Evolutionary conservation across 2,113 vertebrate genomes (phyloP).

Genomic region (Xenopus borealis): DNA sequence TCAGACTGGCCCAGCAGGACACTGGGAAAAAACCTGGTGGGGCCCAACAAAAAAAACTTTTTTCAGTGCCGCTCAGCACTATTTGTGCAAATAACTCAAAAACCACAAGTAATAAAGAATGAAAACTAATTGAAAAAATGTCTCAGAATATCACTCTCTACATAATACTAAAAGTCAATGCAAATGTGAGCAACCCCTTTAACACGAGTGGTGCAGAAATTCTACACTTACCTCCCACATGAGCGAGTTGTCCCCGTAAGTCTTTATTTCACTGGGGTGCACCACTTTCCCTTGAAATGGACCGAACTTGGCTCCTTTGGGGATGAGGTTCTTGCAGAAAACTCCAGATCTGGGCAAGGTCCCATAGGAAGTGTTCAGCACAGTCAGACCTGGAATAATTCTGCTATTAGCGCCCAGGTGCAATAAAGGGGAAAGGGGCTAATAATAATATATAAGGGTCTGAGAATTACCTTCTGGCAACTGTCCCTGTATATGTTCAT

Average conservation of each 20-base stretch:
- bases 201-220: too few species aligned
- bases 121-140: too few species aligned
- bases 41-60: too few species aligned
- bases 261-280: conserved; percentile 91
- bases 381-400: conserved; percentile 69
- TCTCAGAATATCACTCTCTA: too few species aligned
- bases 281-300: conserved; percentile 91
- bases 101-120: too few species aligned
- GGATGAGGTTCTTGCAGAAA: conserved; percentile 75
- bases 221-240: conserved; percentile 90
- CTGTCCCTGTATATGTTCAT: conserved; percentile 62
- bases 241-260: conserved; percentile 87
- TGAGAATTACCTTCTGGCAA: conserved; percentile 78
- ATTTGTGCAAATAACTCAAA: too few species aligned
- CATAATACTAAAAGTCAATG: too few species aligned
- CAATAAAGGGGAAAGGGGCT: not conserved
- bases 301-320: conserved; percentile 85
- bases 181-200: too few species aligned
- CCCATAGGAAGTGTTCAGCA: conserved; percentile 68
- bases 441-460: not conserved
- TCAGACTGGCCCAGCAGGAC: too few species aligned
- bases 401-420: not conserved
- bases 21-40: too few species aligned
- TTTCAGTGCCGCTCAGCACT: too few species aligned
- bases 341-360: conserved; percentile 75